A percentile compares a stretch with the other conserved stretches of the same genome.
These are phyloP conservation scores for Hemibates koningsi DNA, from an alignment of 2,113 vertebrate species.

Conservation along the genomic window DNA sequence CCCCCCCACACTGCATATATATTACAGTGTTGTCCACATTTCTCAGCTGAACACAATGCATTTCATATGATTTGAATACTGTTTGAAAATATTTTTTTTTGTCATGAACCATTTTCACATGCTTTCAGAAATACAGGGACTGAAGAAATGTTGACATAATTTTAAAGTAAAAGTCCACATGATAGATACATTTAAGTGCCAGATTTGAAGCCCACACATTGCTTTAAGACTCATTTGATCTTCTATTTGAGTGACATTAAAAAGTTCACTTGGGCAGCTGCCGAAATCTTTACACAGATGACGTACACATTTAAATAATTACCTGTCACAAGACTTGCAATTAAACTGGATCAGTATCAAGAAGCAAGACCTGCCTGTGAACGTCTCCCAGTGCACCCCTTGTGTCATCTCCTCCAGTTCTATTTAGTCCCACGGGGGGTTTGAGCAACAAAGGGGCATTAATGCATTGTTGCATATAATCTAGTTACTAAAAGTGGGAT, in stretches of 20 bases:
- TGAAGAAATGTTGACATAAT: neutral
- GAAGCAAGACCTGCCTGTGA: neutral
- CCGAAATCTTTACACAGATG: neutral
- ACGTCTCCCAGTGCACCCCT: neutral
- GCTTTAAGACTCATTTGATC: neutral
- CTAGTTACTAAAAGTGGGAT: slow-evolving; percentile 14
- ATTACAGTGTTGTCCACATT: neutral
- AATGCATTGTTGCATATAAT: slow-evolving; percentile 23
- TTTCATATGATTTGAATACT: fast-evolving
- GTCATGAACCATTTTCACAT: neutral
- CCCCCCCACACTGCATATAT: neutral
- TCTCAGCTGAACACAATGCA: fast-evolving
- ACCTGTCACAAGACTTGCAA: neutral
- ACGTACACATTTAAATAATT: neutral
- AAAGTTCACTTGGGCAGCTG: neutral
- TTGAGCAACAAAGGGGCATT: neutral
- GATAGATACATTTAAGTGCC: neutral
- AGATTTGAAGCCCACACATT: neutral
- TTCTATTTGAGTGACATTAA: neutral
- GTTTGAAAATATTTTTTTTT: fast-evolving
- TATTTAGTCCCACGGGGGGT: neutral
- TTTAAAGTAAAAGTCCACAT: neutral
- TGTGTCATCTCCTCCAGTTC: neutral
- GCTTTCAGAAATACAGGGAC: neutral
- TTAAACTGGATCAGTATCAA: neutral